These are phyloP conservation scores for Nemurella pictetii DNA, from an alignment of 2,888 invertebrate genomes.

Conservation along the genomic window DNA sequence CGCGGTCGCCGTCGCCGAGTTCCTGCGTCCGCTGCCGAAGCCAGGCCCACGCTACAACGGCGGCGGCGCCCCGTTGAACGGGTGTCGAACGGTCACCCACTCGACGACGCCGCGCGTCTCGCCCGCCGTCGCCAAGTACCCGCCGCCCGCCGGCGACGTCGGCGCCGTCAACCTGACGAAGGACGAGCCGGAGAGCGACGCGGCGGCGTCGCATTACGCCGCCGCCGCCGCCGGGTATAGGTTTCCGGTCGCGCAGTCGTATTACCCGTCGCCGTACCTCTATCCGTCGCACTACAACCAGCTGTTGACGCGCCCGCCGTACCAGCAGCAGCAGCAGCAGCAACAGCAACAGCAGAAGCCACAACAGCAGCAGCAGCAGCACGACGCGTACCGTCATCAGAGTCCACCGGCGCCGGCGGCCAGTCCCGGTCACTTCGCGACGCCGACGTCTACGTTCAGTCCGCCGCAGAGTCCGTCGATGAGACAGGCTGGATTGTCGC, in stretches of 20 bases:
- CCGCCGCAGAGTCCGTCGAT: conserved; percentile 52
- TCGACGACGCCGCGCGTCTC: conserved; percentile 37
- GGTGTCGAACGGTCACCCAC: conserved; percentile 43
- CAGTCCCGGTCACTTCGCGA: conserved; percentile 53
- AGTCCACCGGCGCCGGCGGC: conserved; percentile 51
- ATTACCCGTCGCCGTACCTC: conserved; percentile 46
- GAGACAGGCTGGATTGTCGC: conserved; percentile 37
- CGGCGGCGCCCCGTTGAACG: conserved; percentile 45
- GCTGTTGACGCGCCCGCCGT: conserved; percentile 32
- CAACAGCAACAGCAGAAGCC: conserved; percentile 51
- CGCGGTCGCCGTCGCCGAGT: conserved; percentile 62
- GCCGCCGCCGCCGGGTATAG: conserved; percentile 47
- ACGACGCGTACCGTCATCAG: conserved; percentile 53
- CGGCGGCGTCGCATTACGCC: conserved; percentile 45
- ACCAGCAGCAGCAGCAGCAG: conserved; percentile 53
- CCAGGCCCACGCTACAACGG: conserved; percentile 52
- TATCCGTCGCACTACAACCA: conserved; percentile 46
- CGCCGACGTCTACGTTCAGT: conserved; percentile 55
- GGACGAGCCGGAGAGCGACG: conserved; percentile 42
- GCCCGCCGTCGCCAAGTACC: conserved; percentile 34
- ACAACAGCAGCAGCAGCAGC: conserved; percentile 54
- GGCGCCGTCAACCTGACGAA: conserved; percentile 54
- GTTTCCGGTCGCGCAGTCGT: conserved; percentile 28
- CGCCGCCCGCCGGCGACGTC: conserved; percentile 13
- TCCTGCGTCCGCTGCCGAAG: conserved; percentile 68